Evolutionary conservation across 2,797 vertebrate species (phyloP).

Genomic region (Aphelocoma californica): DNA sequence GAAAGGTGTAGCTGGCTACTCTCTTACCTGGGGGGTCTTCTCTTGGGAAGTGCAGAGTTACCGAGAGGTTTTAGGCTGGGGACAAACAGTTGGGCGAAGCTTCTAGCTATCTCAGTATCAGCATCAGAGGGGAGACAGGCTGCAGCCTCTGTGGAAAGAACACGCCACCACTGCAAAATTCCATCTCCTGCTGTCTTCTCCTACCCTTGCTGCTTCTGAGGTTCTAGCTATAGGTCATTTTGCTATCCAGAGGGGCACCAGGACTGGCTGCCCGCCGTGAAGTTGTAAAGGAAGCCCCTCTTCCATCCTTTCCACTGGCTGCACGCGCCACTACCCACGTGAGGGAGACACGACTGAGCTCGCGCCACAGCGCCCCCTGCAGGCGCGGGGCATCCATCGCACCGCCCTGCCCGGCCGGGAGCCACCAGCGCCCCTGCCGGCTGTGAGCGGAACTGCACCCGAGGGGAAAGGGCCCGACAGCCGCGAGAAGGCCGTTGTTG

Average conservation of each 20-base stretch:
- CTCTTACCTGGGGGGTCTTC: neutral
- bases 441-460: rapidly evolving
- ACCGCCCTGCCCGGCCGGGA: rapidly evolving
- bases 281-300: neutral
- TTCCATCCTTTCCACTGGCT: no score
- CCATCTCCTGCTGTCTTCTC: neutral
- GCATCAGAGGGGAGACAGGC: rapidly evolving
- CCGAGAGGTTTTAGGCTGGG: neutral
- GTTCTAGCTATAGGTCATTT: neutral
- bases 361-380: neutral
- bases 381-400: rapidly evolving
- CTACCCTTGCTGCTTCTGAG: neutral
- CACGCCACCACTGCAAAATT: rapidly evolving
- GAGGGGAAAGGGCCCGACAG: rapidly evolving
- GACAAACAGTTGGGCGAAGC: neutral
- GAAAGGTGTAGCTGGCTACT: neutral
- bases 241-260: rapidly evolving
- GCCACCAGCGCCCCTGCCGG: neutral
- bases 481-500: rapidly evolving
- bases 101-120: rapidly evolving
- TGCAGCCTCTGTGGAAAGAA: neutral
- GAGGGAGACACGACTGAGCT: rapidly evolving
- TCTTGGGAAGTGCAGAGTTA: neutral
- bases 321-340: rapidly evolving
- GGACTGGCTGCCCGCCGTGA: rapidly evolving